These are phyloP conservation scores for Ptilorrhoa leucosticta DNA, from an alignment of 2,113 vertebrate genomes.

Conservation along the genomic window DNA sequence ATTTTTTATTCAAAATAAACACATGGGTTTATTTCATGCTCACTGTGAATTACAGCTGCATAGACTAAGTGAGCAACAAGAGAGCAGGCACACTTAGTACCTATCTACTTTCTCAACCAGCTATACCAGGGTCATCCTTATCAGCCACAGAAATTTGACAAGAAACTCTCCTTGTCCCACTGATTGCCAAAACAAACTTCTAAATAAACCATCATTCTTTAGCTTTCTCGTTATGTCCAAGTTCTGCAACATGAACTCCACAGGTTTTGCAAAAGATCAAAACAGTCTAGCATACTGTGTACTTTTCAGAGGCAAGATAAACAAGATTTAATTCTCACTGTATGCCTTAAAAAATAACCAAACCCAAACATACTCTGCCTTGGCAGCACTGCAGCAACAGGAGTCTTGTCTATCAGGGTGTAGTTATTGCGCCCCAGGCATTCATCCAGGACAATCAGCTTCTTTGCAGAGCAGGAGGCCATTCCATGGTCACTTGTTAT, in stretches of 20 bases:
- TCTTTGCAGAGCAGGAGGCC: conserved; percentile 84
- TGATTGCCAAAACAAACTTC: neutral
- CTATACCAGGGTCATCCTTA: neutral
- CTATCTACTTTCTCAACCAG: neutral
- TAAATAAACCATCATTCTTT: neutral
- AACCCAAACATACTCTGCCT: conserved; percentile 69
- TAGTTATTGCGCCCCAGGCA: conserved; percentile 80
- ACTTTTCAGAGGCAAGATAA: neutral
- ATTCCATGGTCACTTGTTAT: conserved; percentile 98
- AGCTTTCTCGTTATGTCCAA: neutral
- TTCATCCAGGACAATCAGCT: conserved; percentile 79
- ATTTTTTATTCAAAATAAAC: neutral
- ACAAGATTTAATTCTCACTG: neutral
- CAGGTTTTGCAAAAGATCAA: neutral
- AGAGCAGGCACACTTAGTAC: neutral
- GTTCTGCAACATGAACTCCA: neutral
- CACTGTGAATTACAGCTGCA: neutral
- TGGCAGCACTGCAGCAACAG: conserved; percentile 86
- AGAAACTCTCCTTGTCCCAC: neutral
- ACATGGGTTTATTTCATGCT: neutral
- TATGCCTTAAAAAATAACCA: neutral
- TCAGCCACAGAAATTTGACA: neutral
- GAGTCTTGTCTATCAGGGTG: conserved; percentile 77
- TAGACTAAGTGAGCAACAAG: neutral
- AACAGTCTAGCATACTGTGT: neutral